A percentile compares a stretch with the other conserved stretches of the same genome.
Evolutionary conservation across 2,888 invertebrate species (phyloP).

Genomic region (Dryococelus australis): DNA sequence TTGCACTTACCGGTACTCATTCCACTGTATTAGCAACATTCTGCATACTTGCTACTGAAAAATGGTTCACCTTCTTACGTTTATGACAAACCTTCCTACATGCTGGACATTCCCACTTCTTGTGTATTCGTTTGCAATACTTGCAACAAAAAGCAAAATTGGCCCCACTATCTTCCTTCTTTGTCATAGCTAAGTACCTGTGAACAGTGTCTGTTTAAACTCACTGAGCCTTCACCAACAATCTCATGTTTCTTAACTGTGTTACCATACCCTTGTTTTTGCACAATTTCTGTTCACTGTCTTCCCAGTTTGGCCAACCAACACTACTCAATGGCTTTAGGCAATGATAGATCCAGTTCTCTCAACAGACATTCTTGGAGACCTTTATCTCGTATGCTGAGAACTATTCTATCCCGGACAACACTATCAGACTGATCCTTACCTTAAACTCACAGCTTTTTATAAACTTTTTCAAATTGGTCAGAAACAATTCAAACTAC

Average conservation of each 20-base stretch:
- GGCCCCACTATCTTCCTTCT: not conserved
- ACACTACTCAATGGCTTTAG: not conserved
- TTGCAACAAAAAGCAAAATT: not conserved
- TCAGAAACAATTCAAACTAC: not conserved
- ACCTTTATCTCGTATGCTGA: not conserved
- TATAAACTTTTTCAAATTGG: not conserved
- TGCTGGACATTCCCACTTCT: not conserved
- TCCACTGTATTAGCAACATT: not conserved
- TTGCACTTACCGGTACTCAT: not conserved
- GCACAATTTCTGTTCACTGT: not conserved
- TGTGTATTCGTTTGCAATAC: not conserved
- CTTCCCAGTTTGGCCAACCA: not conserved
- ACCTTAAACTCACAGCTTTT: not conserved
- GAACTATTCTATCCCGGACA: not conserved
- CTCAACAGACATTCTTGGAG: slow-evolving; percentile 1
- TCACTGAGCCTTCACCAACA: not conserved
- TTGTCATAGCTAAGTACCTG: not conserved
- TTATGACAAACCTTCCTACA: not conserved
- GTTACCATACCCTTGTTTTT: not conserved
- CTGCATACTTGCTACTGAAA: not conserved
- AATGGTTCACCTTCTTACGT: not conserved
- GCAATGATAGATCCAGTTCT: not conserved
- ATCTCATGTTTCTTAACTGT: not conserved
- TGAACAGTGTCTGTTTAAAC: not conserved
- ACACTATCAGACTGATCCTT: not conserved